Percentiles rank a stretch among this genome's conserved stretches.
Evolutionary conservation across 2,113 vertebrate genomes (phyloP).

Genomic region (Bombycilla garrulus): DNA sequence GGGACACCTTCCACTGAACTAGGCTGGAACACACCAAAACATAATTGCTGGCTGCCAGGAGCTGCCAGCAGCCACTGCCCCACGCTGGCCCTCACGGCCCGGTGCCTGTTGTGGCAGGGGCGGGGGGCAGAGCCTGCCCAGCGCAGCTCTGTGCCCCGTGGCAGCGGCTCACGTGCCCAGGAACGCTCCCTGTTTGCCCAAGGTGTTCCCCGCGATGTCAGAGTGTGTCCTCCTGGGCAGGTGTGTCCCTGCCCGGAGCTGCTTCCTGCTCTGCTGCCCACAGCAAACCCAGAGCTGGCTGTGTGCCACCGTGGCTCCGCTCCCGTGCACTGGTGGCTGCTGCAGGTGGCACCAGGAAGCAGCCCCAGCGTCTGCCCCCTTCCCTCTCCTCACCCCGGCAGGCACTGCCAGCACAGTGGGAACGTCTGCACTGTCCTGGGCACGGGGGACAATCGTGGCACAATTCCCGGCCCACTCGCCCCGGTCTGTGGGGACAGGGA

Average conservation of each 20-base stretch:
- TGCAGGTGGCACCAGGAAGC: background rate
- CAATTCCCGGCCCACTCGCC: background rate
- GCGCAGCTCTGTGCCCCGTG: background rate
- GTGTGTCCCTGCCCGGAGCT: background rate
- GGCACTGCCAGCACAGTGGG: accelerated
- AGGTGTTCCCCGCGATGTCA: background rate
- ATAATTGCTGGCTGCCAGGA: background rate
- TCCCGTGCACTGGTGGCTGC: background rate
- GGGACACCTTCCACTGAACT: background rate
- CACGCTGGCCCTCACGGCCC: accelerated
- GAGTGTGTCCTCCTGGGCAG: accelerated
- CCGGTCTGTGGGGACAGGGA: too few species aligned
- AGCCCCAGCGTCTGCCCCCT: background rate
- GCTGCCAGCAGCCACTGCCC: background rate
- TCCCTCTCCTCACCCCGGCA: background rate
- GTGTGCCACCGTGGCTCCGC: accelerated
- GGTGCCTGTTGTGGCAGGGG: background rate
- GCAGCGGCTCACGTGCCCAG: background rate
- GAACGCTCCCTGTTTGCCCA: slow-evolving; percentile 16
- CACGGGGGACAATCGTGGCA: accelerated
- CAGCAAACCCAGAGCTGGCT: accelerated
- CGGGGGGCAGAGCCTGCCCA: background rate
- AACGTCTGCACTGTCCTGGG: accelerated
- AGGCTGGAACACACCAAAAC: background rate
- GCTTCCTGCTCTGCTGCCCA: background rate